Evolutionary conservation across 2,888 invertebrate genomes (phyloP), one percentile per base, ranked within the genome.

Genomic region (Melangyna quadrimaculata): DNA sequence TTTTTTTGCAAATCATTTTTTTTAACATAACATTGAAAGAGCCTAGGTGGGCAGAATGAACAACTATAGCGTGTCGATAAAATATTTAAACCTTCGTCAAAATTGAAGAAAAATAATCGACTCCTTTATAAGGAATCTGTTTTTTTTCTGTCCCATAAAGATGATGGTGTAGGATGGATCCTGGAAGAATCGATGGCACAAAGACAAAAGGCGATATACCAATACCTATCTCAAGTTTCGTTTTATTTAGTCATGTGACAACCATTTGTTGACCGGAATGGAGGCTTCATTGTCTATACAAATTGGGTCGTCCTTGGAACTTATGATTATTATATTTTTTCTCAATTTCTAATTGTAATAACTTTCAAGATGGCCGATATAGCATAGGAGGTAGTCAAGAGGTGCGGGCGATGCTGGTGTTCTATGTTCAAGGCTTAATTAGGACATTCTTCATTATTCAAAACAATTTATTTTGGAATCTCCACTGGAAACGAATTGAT

Each of bases 81-180:
- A 79, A 79, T 79, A 84, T 84, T 84, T 71, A 75, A 84, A 79
- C 83, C 83, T 75, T 79, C 79, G 79, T 84, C 83, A 84, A 84
- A 78, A 3, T 59, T 51, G 35, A n/a, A 12, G 32, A 43, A 63
- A 61, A 43, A 59, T 59, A 65, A 65, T 65, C 32, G 48, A 65
- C 48, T 65, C 43, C 63, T 43, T 45, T 35, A 19, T 14, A 32
- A 32, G 22, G 29, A 17, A 29, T 55, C 29, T 57, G 7, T 35
- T 43, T 19, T 43, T 40, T 63, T 43, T 29, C 9, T 32, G 8
- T 37, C n/a, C 43, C 27, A 35, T 35, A 17, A 45, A 0, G 12
- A 48, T 10, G 24, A 24, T 6, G 22, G 2, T 48, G 48, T 14
- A 24, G 45, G 43, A 32, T 19, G 45, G 12, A 32, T 35, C 3